These are phyloP conservation scores for Schizopygopsis malacanthus DNA, from an alignment of 2,797 vertebrate genomes.

Conservation along the genomic window DNA sequence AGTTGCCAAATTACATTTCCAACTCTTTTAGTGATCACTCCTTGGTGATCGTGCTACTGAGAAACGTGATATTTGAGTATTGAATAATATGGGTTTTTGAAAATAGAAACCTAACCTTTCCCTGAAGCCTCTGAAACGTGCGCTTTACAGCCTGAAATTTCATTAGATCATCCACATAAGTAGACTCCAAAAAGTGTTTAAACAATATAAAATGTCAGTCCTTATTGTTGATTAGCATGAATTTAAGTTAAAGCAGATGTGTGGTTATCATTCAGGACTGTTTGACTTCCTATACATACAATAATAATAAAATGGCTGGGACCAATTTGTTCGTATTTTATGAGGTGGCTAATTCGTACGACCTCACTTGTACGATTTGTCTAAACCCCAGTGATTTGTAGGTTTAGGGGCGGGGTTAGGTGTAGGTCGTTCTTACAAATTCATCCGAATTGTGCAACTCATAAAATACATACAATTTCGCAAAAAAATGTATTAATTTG, in stretches of 20 bases:
- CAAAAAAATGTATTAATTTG: too few relatives aligned
- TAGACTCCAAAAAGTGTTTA: not conserved
- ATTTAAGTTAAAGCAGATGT: not conserved
- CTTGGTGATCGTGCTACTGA: not conserved
- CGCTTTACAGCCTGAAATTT: too few relatives aligned
- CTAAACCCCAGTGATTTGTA: too few relatives aligned
- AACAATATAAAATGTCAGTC: not conserved
- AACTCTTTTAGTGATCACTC: not conserved
- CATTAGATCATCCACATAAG: not conserved
- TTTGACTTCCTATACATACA: not conserved
- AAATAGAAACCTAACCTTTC: constrained; percentile 12
- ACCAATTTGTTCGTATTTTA: too few relatives aligned
- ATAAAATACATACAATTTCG: too few relatives aligned
- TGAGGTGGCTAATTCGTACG: too few relatives aligned
- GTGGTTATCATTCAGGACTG: not conserved
- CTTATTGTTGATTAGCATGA: not conserved
- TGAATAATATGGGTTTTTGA: not conserved
- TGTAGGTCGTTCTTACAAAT: too few relatives aligned
- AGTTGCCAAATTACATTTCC: not conserved
- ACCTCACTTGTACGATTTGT: too few relatives aligned
- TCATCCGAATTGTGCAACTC: too few relatives aligned
- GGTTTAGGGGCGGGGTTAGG: too few relatives aligned
- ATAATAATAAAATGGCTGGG: not conserved
- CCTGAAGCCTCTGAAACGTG: not conserved
- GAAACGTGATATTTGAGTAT: not conserved